Percentiles rank a stretch among this genome's conserved stretches.
phyloP scores from a whole-genome alignment of 2,797 vertebrate species.

The Remorina albescens region DNA sequence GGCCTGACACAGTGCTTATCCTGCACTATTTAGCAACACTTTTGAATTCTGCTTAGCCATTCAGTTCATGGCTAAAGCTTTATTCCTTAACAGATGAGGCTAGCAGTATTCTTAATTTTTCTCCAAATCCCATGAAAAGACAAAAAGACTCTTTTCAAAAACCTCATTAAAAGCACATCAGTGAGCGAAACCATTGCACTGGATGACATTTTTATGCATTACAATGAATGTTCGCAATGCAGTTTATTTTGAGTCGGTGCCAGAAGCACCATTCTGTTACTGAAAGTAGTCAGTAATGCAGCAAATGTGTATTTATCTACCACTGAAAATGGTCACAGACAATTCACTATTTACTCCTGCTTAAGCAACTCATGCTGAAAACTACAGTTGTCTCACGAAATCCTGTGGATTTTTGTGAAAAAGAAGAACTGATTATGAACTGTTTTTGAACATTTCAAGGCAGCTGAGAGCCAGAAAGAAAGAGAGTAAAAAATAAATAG shows the following conservation, averaged over 20 bases:
- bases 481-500: no score
- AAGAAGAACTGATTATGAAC: neutral
- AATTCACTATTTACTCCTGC: neutral
- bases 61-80: conserved; percentile 30
- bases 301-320: conserved; percentile 7
- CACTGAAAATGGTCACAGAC: conserved; percentile 8
- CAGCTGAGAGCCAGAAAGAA: neutral
- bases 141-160: conserved; percentile 12
- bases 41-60: conserved; percentile 37
- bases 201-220: conserved; percentile 10
- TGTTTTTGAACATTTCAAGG: neutral
- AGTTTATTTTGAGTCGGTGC: neutral
- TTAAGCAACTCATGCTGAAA: neutral
- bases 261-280: neutral
- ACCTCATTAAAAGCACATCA: conserved; percentile 2
- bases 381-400: no score
- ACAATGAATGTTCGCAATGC: neutral
- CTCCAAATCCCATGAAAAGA: conserved; percentile 22
- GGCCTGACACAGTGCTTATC: conserved; percentile 39
- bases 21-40: conserved; percentile 40
- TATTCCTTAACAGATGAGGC: conserved; percentile 24
- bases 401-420: neutral
- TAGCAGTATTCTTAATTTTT: conserved; percentile 13
- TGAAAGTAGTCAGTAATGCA: neutral
- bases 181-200: neutral